A percentile compares a stretch with the other conserved stretches of the same genome.
These are phyloP conservation scores for Drosophila sp. DNA, from an alignment of 1,140 invertebrate species.

Conservation along the genomic window DNA sequence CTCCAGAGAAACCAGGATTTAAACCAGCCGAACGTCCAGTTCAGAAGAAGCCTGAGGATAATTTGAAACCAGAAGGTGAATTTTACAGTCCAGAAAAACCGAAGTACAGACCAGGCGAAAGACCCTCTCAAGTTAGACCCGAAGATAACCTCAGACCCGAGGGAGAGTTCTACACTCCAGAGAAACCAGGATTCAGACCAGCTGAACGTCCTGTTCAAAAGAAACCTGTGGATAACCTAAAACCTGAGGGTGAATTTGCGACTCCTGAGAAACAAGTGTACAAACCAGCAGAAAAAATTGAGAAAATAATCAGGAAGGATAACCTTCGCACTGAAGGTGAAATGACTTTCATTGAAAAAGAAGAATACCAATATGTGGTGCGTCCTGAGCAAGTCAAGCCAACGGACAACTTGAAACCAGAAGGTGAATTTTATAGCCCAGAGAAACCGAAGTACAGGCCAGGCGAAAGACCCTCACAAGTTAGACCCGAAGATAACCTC, in stretches of 20 bases:
- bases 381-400: conserved; percentile 85
- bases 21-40: conserved; percentile 80
- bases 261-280: conserved; percentile 68
- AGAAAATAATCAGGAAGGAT: conserved; percentile 85
- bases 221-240: conserved; percentile 84
- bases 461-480: conserved; percentile 84
- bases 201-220: conserved; percentile 82
- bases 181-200: conserved; percentile 83
- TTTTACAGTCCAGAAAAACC: conserved; percentile 78
- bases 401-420: conserved; percentile 86
- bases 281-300: conserved; percentile 83
- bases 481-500: conserved; percentile 84
- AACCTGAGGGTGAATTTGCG: conserved; percentile 84
- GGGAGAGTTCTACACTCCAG: conserved; percentile 84
- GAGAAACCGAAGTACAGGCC: conserved; percentile 83
- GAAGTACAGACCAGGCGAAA: conserved; percentile 84
- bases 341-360: conserved; percentile 85
- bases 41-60: conserved; percentile 72
- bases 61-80: conserved; percentile 55
- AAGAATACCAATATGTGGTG: conserved; percentile 83
- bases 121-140: conserved; percentile 77
- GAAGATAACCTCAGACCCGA: conserved; percentile 83
- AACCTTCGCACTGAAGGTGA: conserved; percentile 86
- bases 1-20: conserved; percentile 79
- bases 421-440: conserved; percentile 85